Conservation (phyloP, 2,888 invertebrate species). For the Tetheella fluctuosa region DNA sequence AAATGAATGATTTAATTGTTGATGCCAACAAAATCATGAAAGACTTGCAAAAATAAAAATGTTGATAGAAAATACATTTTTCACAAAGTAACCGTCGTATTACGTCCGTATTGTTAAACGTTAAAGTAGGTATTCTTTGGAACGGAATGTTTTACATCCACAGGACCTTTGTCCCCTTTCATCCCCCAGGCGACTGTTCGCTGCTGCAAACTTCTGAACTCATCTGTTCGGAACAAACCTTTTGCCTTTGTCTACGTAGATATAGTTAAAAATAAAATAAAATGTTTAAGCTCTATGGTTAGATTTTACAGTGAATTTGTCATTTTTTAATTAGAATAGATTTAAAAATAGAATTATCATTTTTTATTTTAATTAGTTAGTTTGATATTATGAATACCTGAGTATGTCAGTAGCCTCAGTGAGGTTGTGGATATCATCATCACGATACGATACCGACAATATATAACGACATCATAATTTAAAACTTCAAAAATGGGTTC, state of each 20-base stretch:
- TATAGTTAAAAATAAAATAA: slow-evolving; percentile 1
- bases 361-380: no score
- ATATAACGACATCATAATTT: no score
- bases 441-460: no score
- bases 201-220: slow-evolving; percentile 1
- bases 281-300: slow-evolving; percentile 1
- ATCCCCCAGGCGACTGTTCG: slow-evolving; percentile 1
- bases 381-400: no score
- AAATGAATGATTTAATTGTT: no score
- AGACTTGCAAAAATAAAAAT: neutral
- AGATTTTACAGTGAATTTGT: no score
- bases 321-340: neutral
- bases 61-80: neutral
- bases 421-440: no score
- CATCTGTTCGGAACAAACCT: slow-evolving; percentile 10
- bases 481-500: no score
- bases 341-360: neutral
- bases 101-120: neutral
- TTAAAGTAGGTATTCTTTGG: slow-evolving; percentile 3
- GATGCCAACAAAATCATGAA: no score
- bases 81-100: neutral
- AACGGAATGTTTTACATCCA: slow-evolving; percentile 1
- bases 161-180: neutral
- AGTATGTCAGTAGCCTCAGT: no score
- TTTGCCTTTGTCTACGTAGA: slow-evolving; percentile 22